A percentile compares a stretch with the other conserved stretches of the same genome.
Conservation (phyloP, 2,113 vertebrate species). For the Varanus salvator region DNA sequence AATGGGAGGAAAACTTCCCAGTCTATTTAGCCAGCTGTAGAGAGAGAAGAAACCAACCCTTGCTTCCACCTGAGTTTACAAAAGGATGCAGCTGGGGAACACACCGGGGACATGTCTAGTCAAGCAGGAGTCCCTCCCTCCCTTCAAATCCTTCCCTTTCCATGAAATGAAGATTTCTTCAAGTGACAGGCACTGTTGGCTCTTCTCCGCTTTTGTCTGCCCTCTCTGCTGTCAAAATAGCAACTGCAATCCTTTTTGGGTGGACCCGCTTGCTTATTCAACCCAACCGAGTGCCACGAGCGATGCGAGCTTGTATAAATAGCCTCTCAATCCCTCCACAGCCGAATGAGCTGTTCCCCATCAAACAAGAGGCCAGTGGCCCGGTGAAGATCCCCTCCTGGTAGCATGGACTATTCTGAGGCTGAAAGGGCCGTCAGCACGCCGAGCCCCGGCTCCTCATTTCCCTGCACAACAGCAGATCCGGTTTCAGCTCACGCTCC, state of each 20-base stretch:
- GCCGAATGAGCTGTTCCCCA: not conserved
- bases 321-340: not conserved
- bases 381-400: not conserved
- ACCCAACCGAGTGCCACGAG: not conserved
- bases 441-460: not conserved
- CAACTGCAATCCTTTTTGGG: not conserved
- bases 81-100: not conserved
- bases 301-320: no score
- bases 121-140: not conserved
- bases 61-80: not conserved
- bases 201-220: not conserved
- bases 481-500: not conserved
- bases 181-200: not conserved
- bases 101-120: not conserved
- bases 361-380: not conserved
- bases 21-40: not conserved
- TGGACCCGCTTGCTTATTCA: not conserved
- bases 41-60: not conserved
- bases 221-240: not conserved
- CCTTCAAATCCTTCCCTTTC: not conserved
- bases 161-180: not conserved
- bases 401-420: no score
- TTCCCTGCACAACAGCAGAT: not conserved
- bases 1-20: not conserved
- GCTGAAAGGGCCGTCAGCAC: not conserved